phyloP scores from a whole-genome alignment of 2,797 vertebrate species.

The Denticeps clupeoides region DNA sequence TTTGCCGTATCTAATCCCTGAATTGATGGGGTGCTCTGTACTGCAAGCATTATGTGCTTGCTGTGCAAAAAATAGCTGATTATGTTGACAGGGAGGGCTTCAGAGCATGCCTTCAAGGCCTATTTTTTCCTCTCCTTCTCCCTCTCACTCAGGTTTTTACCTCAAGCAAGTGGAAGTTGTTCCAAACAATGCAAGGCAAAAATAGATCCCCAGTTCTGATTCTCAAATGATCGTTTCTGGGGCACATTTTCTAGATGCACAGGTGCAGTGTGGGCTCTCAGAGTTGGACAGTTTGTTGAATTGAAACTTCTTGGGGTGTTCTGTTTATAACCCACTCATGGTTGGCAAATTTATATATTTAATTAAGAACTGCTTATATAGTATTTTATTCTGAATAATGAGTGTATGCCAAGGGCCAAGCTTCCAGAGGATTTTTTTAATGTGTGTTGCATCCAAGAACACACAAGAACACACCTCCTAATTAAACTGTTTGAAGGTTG shows the following conservation, averaged over 20 bases:
- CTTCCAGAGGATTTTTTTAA: too few species aligned
- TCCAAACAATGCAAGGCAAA: background rate
- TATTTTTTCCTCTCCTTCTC: background rate
- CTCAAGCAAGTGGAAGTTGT: background rate
- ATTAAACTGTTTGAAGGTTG: too few species aligned
- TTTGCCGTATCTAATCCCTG: slow-evolving; percentile 18
- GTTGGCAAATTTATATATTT: background rate
- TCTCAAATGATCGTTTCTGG: background rate
- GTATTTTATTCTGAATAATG: too few species aligned
- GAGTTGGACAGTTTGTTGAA: background rate
- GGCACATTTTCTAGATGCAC: slow-evolving; percentile 10
- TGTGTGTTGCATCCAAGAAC: too few species aligned
- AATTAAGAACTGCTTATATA: too few species aligned
- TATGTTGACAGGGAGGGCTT: slow-evolving; percentile 32
- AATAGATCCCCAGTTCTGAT: background rate
- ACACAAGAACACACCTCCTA: too few species aligned
- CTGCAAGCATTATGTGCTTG: slow-evolving; percentile 25
- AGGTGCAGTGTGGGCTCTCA: background rate
- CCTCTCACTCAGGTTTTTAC: background rate
- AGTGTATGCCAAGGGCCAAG: too few species aligned
- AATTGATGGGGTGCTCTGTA: slow-evolving; percentile 27
- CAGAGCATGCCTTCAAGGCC: slow-evolving; percentile 33
- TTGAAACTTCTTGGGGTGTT: background rate
- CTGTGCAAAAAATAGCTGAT: slow-evolving; percentile 35
- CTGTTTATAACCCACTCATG: background rate